phyloP scores from a whole-genome alignment of 2,888 invertebrate species.

The Lucinisca nassula region DNA sequence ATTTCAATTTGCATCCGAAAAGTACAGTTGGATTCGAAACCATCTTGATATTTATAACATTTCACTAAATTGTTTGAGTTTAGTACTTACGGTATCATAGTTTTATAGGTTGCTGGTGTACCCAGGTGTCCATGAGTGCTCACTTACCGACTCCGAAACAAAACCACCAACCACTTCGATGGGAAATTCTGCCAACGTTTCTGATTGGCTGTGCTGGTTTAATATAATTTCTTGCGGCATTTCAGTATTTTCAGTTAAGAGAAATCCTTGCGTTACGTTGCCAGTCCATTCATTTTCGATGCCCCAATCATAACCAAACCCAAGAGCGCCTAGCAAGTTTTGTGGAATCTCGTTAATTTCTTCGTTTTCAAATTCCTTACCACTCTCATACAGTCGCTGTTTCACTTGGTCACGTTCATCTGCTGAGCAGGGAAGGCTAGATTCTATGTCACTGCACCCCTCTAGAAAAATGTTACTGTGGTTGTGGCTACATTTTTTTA shows the following conservation, averaged over 20 bases:
- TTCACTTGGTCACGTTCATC: neutral
- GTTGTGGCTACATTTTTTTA: neutral
- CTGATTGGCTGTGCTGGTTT: neutral
- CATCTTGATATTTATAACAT: neutral
- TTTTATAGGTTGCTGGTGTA: too few relatives aligned
- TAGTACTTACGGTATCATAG: neutral
- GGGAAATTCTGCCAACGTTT: constrained; percentile 20
- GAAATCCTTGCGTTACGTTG: neutral
- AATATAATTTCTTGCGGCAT: neutral
- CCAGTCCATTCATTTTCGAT: neutral
- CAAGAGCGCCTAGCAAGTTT: constrained; percentile 10
- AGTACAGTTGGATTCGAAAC: constrained; percentile 29
- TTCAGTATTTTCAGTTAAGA: neutral
- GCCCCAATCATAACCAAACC: constrained; percentile 11
- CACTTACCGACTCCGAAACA: too few relatives aligned
- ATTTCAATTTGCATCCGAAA: constrained; percentile 40
- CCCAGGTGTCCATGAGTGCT: neutral
- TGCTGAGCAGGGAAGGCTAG: neutral
- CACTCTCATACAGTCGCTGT: neutral
- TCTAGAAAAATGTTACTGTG: neutral
- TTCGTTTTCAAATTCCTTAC: neutral
- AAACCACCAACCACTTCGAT: constrained; percentile 13
- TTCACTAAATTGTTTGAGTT: neutral
- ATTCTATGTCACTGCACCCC: neutral
- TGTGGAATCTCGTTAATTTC: constrained; percentile 7